Percentiles rank a stretch among this genome's conserved stretches.
Evolutionary conservation across 1,140 invertebrate genomes (phyloP).

Genomic region (Magallana ariakensis): DNA sequence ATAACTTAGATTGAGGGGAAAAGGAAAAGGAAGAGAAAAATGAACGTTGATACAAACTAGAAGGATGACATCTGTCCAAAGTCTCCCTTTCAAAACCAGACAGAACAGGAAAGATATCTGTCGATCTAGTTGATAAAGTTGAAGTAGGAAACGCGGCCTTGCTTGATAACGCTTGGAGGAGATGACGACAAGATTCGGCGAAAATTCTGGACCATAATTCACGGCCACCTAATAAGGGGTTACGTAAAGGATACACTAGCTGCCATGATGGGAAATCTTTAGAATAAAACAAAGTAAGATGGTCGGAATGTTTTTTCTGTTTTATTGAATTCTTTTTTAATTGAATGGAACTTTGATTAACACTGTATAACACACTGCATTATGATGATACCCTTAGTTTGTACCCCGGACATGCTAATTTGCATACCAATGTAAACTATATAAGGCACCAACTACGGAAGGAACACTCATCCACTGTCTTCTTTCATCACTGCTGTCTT

Average conservation of each 20-base stretch:
- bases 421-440: no score
- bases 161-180: not conserved
- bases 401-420: no score
- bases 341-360: not conserved
- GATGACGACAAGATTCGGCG: constrained; percentile 1
- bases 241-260: not conserved
- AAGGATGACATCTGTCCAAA: not conserved
- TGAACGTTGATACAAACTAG: not conserved
- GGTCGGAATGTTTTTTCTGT: not conserved
- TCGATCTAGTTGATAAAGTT: constrained; percentile 22
- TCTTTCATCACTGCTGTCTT: no score
- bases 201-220: not conserved
- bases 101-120: not conserved
- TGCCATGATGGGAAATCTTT: no score
- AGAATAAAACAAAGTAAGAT: not conserved
- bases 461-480: no score
- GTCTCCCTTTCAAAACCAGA: constrained; percentile 1
- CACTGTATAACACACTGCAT: no score
- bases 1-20: no score
- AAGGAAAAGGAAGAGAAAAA: not conserved
- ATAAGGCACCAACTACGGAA: no score
- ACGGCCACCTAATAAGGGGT: not conserved
- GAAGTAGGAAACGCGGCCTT: constrained; percentile 1
- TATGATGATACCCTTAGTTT: no score
- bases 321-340: not conserved